Percentiles rank a stretch among this genome's conserved stretches.
phyloP scores from a whole-genome alignment of 2,888 invertebrate species.

The Troglohyphantes excavatus region DNA sequence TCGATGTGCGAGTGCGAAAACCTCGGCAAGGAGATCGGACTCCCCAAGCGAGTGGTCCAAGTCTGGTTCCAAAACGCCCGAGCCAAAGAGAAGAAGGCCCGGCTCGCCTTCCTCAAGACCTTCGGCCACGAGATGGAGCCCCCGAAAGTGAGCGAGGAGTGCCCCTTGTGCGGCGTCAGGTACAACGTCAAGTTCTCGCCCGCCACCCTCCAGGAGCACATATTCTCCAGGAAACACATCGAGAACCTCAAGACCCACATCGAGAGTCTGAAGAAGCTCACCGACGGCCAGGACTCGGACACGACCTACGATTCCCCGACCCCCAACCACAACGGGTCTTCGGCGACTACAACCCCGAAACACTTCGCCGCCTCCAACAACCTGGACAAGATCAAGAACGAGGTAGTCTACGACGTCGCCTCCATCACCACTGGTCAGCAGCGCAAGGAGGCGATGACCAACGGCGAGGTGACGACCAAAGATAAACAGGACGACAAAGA shows the following conservation, averaged over 20 bases:
- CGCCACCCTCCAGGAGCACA: conserved; percentile 92
- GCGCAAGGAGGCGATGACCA: conserved; percentile 54
- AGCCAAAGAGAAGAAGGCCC: conserved; percentile 97
- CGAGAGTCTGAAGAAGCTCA: conserved; percentile 69
- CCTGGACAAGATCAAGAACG: conserved; percentile 20
- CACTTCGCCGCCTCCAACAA: conserved; percentile 28
- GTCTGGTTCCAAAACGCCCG: conserved; percentile 99
- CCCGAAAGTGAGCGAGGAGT: conserved; percentile 87
- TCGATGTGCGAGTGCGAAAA: conserved; percentile 99
- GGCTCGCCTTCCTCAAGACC: conserved; percentile 83
- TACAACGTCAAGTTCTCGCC: conserved; percentile 94
- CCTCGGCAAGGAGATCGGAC: conserved; percentile 92
- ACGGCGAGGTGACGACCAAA: conserved; percentile 46
- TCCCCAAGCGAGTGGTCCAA: conserved; percentile 94
- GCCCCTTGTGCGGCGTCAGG: conserved; percentile 94
- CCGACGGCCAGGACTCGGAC: conserved; percentile 75
- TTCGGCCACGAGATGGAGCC: conserved; percentile 81
- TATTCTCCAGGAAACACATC: conserved; percentile 96
- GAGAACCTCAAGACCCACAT: conserved; percentile 83
- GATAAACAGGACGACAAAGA: conserved; percentile 61
- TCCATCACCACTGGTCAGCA: too few relatives aligned
- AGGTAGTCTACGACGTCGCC: background rate
- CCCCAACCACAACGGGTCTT: conserved; percentile 30
- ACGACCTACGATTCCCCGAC: conserved; percentile 39
- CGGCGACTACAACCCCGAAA: conserved; percentile 11